phyloP scores from a whole-genome alignment of 1,140 invertebrate genomes.

The Lepidostoma basale region DNA sequence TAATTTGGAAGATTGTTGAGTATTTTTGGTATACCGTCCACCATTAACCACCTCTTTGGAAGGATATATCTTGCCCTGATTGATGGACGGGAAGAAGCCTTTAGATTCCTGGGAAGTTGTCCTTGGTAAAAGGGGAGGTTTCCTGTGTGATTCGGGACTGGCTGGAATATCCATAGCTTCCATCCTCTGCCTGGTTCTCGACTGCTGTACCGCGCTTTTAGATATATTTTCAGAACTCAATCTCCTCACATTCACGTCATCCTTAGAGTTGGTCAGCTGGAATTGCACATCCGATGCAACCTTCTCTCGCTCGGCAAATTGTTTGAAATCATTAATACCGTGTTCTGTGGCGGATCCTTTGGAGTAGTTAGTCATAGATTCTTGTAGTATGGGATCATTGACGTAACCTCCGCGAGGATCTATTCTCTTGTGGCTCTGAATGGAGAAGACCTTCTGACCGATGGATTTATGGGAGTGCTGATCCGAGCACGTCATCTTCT shows the following conservation, averaged over 20 bases:
- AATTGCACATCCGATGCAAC: slow-evolving; percentile 44
- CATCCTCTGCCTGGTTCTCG: slow-evolving; percentile 56
- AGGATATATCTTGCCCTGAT: slow-evolving; percentile 43
- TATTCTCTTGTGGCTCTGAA: slow-evolving; percentile 59
- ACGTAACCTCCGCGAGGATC: slow-evolving; percentile 61
- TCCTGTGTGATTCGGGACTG: slow-evolving; percentile 47
- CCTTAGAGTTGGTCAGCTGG: slow-evolving; percentile 25
- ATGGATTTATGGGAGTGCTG: slow-evolving; percentile 52
- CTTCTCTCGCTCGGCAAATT: slow-evolving; percentile 58
- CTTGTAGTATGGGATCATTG: slow-evolving; percentile 57
- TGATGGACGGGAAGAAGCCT: slow-evolving; percentile 41
- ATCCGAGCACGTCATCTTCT: slow-evolving; percentile 45
- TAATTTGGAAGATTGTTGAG: slow-evolving; percentile 23
- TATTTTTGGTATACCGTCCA: slow-evolving; percentile 39
- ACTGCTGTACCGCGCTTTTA: slow-evolving; percentile 53
- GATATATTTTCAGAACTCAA: slow-evolving; percentile 42
- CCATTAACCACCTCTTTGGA: slow-evolving; percentile 33
- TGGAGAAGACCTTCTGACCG: slow-evolving; percentile 58
- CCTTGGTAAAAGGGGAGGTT: slow-evolving; percentile 41
- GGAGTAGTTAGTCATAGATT: slow-evolving; percentile 53
- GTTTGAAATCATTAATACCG: slow-evolving; percentile 59
- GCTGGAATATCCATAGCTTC: slow-evolving; percentile 62
- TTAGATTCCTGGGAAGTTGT: slow-evolving; percentile 39
- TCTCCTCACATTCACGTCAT: slow-evolving; percentile 37
- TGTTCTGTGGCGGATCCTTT: slow-evolving; percentile 57